Conservation (phyloP, 2,888 invertebrate species). For the Stramonita haemastoma region DNA sequence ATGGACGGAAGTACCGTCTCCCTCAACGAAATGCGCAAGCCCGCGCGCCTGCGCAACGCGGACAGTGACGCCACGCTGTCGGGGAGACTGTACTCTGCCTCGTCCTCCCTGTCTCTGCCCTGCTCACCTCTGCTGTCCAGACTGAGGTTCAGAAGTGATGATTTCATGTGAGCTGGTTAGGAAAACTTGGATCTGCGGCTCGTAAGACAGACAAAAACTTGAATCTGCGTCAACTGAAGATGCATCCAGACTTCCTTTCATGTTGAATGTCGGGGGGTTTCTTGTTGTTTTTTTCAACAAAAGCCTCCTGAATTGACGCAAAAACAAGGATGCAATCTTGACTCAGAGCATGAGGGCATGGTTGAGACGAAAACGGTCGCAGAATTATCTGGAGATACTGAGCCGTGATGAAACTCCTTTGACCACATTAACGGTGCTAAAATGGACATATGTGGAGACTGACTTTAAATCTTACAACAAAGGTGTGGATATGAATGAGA, state of each 20-base stretch:
- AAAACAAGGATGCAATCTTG: too few species aligned
- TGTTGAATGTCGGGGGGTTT: too few species aligned
- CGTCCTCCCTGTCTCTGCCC: conserved; percentile 57
- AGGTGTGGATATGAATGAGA: too few species aligned
- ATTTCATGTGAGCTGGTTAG: conserved; percentile 54
- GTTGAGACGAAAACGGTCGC: too few species aligned
- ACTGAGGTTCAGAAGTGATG: conserved; percentile 65
- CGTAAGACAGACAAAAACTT: background rate
- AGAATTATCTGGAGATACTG: too few species aligned
- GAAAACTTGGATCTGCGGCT: background rate
- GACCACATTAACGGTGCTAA: too few species aligned
- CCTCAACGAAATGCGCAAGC: conserved; percentile 54
- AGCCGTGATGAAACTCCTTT: too few species aligned
- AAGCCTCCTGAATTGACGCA: too few species aligned
- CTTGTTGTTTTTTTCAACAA: too few species aligned
- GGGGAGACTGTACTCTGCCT: conserved; percentile 39
- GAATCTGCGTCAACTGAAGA: background rate
- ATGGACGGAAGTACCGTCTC: conserved; percentile 63
- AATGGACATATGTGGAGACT: too few species aligned
- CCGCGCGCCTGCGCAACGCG: background rate
- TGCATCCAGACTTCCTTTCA: background rate
- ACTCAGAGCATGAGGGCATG: too few species aligned
- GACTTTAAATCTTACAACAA: too few species aligned
- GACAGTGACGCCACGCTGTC: conserved; percentile 39
- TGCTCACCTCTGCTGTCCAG: conserved; percentile 56